Evolutionary conservation across 2,888 invertebrate species (phyloP).

Genomic region (Pterostichus niger): DNA sequence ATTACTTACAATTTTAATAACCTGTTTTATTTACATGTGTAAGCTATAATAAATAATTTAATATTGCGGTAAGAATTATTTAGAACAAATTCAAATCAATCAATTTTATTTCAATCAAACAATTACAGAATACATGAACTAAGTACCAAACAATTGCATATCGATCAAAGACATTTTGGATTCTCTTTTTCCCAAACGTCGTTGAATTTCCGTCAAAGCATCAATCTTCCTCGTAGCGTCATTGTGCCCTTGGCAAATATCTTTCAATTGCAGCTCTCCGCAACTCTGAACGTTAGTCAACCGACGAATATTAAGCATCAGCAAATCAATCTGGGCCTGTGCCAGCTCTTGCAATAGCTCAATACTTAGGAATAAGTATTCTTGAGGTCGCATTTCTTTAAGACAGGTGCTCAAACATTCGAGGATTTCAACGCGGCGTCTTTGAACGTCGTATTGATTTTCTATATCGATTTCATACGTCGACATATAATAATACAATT

Average conservation of each 20-base stretch:
- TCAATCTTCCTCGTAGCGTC: slow-evolving; percentile 70
- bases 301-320: slow-evolving; percentile 82
- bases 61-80: no score
- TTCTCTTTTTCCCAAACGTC: slow-evolving; percentile 70
- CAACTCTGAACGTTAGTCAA: slow-evolving; percentile 74
- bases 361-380: slow-evolving; percentile 77
- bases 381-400: slow-evolving; percentile 80
- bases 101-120: slow-evolving; percentile 24
- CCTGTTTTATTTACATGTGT: no score
- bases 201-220: slow-evolving; percentile 71
- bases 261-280: slow-evolving; percentile 11
- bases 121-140: not conserved
- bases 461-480: slow-evolving; percentile 87
- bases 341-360: slow-evolving; percentile 79
- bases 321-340: slow-evolving; percentile 82
- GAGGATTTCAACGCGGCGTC: slow-evolving; percentile 80
- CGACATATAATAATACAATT: slow-evolving; percentile 83
- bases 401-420: slow-evolving; percentile 80
- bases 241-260: slow-evolving; percentile 53
- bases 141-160: slow-evolving; percentile 20
- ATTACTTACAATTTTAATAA: not conserved
- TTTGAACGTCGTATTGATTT: slow-evolving; percentile 80
- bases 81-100: not conserved
- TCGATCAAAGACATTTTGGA: not conserved
- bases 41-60: no score